Evolutionary conservation across 2,113 vertebrate species (phyloP).

Genomic region (Cathartes aura): DNA sequence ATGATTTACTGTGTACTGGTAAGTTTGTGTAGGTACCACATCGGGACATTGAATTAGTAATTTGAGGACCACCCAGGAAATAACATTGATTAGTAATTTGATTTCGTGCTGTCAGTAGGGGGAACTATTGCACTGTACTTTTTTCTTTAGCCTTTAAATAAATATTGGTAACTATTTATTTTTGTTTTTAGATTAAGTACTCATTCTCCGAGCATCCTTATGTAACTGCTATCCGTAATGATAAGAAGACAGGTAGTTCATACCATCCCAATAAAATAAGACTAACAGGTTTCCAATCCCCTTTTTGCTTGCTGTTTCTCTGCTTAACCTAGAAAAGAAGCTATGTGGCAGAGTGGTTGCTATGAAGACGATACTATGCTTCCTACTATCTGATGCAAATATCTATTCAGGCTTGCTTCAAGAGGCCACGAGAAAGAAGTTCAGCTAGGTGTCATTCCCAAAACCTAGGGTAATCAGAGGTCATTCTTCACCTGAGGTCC

Average conservation of each 20-base stretch:
- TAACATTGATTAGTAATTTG: background rate
- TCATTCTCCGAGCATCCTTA: background rate
- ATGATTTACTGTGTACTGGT: background rate
- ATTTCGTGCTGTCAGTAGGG: constrained; percentile 32
- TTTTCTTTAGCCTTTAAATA: background rate
- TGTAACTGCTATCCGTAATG: background rate
- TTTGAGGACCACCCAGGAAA: background rate
- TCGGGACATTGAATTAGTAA: background rate
- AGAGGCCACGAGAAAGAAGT: background rate
- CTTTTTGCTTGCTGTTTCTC: background rate
- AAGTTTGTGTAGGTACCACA: background rate
- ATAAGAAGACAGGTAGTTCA: background rate
- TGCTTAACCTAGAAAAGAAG: background rate
- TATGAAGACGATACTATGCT: background rate
- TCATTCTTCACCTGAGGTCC: background rate
- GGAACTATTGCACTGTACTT: constrained; percentile 55
- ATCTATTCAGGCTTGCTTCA: background rate
- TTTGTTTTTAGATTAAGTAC: background rate
- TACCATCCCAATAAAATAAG: background rate
- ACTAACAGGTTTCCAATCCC: background rate
- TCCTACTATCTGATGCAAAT: background rate
- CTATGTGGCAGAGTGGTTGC: background rate
- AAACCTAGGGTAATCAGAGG: background rate
- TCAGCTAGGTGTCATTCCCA: background rate
- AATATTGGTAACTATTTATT: background rate